phyloP scores from a whole-genome alignment of 2,113 vertebrate species.

The Leuciscus idus region DNA sequence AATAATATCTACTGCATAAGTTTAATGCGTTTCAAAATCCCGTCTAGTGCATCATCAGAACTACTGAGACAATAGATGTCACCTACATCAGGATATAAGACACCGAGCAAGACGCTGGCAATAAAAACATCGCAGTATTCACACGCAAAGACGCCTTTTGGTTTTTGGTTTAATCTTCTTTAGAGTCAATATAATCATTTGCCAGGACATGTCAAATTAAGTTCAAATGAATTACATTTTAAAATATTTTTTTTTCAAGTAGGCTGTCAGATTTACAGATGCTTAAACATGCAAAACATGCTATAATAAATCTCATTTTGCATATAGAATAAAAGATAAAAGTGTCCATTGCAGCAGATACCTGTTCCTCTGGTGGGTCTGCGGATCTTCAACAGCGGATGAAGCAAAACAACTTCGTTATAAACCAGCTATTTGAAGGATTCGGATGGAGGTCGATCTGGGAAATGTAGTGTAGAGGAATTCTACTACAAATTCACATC shows the following conservation, averaged over 20 bases:
- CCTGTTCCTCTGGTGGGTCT: slow-evolving; percentile 51
- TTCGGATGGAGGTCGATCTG: background rate
- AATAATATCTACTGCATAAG: background rate
- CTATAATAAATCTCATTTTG: background rate
- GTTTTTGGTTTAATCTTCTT: background rate
- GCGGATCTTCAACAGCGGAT: slow-evolving; percentile 54
- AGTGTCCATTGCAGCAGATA: slow-evolving; percentile 46
- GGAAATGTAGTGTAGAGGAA: slow-evolving; percentile 61
- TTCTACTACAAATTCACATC: background rate
- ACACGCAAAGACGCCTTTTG: background rate
- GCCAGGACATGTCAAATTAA: background rate
- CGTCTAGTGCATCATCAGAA: background rate
- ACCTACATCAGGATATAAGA: slow-evolving; percentile 21
- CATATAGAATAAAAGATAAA: background rate
- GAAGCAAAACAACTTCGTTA: slow-evolving; percentile 64
- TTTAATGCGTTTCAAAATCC: background rate
- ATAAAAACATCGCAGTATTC: background rate
- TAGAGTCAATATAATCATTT: background rate
- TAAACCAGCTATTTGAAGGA: slow-evolving; percentile 58
- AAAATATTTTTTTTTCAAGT: background rate
- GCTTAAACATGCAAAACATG: background rate
- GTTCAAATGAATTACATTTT: background rate
- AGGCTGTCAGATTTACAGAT: background rate
- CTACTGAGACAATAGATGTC: slow-evolving; percentile 31
- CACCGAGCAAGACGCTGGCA: background rate